Base-by-base conservation (phyloP, 2,113 vertebrate species). In the Sapajus apella region DNA sequence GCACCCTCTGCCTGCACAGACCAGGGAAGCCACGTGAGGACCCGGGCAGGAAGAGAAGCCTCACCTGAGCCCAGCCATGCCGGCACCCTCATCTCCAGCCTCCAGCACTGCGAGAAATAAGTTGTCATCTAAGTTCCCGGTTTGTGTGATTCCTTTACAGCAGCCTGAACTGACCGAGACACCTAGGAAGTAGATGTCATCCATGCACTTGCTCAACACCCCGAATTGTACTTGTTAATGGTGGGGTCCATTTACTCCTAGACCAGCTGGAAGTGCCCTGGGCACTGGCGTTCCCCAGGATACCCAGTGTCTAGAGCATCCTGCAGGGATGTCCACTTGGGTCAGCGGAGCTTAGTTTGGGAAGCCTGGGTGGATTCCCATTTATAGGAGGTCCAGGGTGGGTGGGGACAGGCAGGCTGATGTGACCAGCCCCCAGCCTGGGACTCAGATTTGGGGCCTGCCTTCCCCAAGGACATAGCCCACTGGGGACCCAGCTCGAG, bases 161-260 rank as follows among this genome's bases (percentile, higher is more conserved):
- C 32, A 43, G 23, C 50, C 43, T 27, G 35, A 16, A 12, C 52
- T n/a, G 45, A 8, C 16, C 2, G 16, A 66, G 80, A 83, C 45
- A 27, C 17, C 47, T 32, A 61, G 58, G 50, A 72, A 87, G n/a
- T 8, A 61, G 6, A 21, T 47, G 8, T 47, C 23, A 5, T 21
- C 30, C 4, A 3, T 7, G 30, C 2, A 10, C 40, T 37, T 43
- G 61, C 58, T 89, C 64, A 37, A 23, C 23, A 61, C 12, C 35
- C 17, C 5, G 1, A 1, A n/a, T 87, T 58, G 55, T 18, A 64
- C 11, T 8, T 1, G 14, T 4, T 3, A 52, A n/a, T 2, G 0
- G 66, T 9, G 17, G 13, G 47, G 20, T 32, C 56, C 8, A 2
- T 50, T 17, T 11, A 40, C 75, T 73, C 50, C 11, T 10, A 11